Conservation (phyloP, 2,113 vertebrate genomes). For the Otocyon megalotis region DNA sequence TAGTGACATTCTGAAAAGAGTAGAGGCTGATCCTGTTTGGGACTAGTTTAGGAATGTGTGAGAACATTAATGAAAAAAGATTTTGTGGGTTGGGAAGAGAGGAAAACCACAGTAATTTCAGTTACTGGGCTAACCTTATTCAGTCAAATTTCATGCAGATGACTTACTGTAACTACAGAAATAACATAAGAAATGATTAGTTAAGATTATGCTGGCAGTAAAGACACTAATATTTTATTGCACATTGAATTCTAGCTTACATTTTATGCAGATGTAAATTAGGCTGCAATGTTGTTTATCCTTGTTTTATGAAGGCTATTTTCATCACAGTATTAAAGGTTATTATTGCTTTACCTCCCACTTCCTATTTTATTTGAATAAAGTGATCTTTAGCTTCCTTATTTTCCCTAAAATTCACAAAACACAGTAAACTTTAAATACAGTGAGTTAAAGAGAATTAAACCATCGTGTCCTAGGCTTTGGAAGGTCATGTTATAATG, state of each 20-base stretch:
- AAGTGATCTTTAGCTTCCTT: constrained; percentile 62
- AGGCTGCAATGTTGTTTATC: constrained; percentile 81
- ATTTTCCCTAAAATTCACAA: constrained; percentile 38
- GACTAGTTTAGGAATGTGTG: constrained; percentile 74
- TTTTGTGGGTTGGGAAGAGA: constrained; percentile 67
- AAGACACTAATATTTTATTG: constrained; percentile 86
- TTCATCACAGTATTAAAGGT: constrained; percentile 81
- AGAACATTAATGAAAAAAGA: constrained; percentile 77
- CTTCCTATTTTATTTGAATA: constrained; percentile 73
- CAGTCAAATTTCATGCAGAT: constrained; percentile 81
- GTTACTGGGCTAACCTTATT: constrained; percentile 76
- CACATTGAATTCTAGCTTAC: constrained; percentile 79
- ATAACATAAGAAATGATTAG: constrained; percentile 86
- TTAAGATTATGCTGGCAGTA: constrained; percentile 86
- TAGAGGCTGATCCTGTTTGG: constrained; percentile 74
- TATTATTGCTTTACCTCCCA: constrained; percentile 76
- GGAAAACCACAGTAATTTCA: constrained; percentile 59
- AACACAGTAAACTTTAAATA: constrained; percentile 66
- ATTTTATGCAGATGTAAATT: constrained; percentile 86
- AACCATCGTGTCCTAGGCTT: constrained; percentile 60
- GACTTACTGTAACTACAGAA: constrained; percentile 84
- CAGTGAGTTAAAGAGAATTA: constrained; percentile 67
- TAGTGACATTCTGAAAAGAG: constrained; percentile 81
- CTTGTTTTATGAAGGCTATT: constrained; percentile 85
- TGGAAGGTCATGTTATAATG: constrained; percentile 81